Conservation (phyloP, 2,888 invertebrate genomes). For the Pseudococcus longispinus region DNA sequence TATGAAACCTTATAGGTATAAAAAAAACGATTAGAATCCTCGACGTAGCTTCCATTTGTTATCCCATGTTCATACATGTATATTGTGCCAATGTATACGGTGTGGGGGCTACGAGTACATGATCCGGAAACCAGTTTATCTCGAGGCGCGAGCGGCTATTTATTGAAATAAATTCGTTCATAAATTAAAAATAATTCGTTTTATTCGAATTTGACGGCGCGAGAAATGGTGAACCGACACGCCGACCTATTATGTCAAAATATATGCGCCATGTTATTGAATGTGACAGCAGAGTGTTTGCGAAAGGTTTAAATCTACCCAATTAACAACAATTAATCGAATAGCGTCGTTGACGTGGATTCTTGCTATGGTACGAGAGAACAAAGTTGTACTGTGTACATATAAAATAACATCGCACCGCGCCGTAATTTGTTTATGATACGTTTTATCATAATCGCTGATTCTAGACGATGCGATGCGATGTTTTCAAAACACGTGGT, state of each 20-base stretch:
- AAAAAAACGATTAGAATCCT: not conserved
- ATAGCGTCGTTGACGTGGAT: not conserved
- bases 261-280: not conserved
- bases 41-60: not conserved
- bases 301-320: conserved; percentile 7
- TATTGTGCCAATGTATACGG: not conserved
- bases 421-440: not conserved
- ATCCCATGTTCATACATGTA: not conserved
- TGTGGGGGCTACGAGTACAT: not conserved
- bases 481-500: not conserved
- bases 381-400: not conserved
- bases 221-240: conserved; percentile 9
- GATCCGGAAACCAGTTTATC: not conserved
- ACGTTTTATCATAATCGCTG: not conserved
- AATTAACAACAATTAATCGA: conserved; percentile 15
- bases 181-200: conserved; percentile 21
- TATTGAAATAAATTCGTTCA: conserved; percentile 1
- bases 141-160: not conserved
- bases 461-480: not conserved
- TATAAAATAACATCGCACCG: not conserved
- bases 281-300: not conserved
- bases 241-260: conserved; percentile 8
- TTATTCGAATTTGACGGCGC: not conserved
- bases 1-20: not conserved
- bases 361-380: not conserved